Evolutionary conservation across 2,888 invertebrate species (phyloP), one percentile per base, ranked within the genome.

Genomic region (Acanthococcus lagerstroemiae): DNA sequence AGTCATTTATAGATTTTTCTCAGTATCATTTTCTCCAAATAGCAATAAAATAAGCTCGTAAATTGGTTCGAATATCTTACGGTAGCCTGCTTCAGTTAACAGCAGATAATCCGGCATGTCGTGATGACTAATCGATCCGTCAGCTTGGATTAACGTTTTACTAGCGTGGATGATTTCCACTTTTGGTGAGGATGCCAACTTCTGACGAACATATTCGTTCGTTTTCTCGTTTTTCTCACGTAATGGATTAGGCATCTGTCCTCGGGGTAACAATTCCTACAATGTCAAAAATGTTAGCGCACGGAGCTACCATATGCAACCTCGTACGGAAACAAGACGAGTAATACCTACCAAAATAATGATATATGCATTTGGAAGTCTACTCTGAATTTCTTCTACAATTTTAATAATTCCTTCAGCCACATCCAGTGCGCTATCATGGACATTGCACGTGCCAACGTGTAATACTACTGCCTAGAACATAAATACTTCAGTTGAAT

Each of bases 41-140:
- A 90, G 81, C 76, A 90, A 89, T 69, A 84, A 81, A 21, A 90
- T 78, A 69, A 90, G 79, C 76, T 90, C 90, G 76, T 88, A 83
- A 57, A 91, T 84, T 21, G 90, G 88, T 77, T 89, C 89, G 76
- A 91, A 90, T 9, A 88, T 87, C 77, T 92, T 92, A 73, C 84
- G 82, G 76, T 90, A 90, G 63, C 93, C 94, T 57, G 86, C 83
- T 77, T 88, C 88, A 1, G 91, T 92, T 68, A 92, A 81, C 74
- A 91, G 87, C 57, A 93, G 82, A 77, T 91, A 95, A 77, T 95
- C 94, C 74, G 89, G 87, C 90, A 95, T 90, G 75, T 94, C 93
- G 73, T 87, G 87, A 74, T 90, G 90, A 74, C 88, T 88, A 67
- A 94, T 91, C 52, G 84, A 83, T 3, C 90, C 88, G 78, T 88